Evolutionary conservation across 2,888 invertebrate genomes (phyloP), one percentile per base, ranked within the genome.

Genomic region (Hypsopygia costalis): DNA sequence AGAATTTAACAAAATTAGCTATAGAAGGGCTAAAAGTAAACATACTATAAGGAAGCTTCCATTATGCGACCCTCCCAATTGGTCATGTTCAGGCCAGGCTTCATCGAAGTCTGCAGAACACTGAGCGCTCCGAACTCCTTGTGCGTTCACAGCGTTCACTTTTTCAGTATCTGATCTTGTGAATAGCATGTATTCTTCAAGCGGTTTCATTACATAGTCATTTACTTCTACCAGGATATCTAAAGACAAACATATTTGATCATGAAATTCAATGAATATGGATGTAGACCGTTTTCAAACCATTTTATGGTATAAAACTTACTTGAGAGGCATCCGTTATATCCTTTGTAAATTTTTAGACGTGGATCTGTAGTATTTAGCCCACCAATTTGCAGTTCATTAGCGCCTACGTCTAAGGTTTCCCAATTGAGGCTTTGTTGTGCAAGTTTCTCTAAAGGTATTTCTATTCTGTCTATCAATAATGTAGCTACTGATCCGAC

Each of bases 181-280:
- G 71, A 95, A 96, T n/a, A 96, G 80, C 96, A 97, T 96, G 75
- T 97, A 97, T 64, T 97, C 97, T 75, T 97, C 96, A 34, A 97
- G 76, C 0, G 97, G 97, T 62, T 95, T 95, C 94, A 97, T 96
- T 41, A 90, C 87, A 52, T 93, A 91, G 21, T 93, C 93, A 69
- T 96, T 96, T 44, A 97, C 93, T 80, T 95, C 93, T 45, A 97
- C 93, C 51, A 95, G 93, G 34, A 97, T 94, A 75, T 97, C 97
- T 97, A 76, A 1, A 44, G 47, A 9, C 44, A 43, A 27, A 16
- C 31, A 8, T 34, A 21, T 32, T 35, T 6, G 7, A n/a, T n/a
- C n/a, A n/a, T n/a, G n/a, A 12, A 29, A 11, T 9, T 6, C 11
- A 36, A 25, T 10, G 7, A n/a, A 4, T 29, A 31, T 3, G 16